Evolutionary conservation across 1,140 invertebrate genomes (phyloP).

Genomic region (Ectropis grisescens): DNA sequence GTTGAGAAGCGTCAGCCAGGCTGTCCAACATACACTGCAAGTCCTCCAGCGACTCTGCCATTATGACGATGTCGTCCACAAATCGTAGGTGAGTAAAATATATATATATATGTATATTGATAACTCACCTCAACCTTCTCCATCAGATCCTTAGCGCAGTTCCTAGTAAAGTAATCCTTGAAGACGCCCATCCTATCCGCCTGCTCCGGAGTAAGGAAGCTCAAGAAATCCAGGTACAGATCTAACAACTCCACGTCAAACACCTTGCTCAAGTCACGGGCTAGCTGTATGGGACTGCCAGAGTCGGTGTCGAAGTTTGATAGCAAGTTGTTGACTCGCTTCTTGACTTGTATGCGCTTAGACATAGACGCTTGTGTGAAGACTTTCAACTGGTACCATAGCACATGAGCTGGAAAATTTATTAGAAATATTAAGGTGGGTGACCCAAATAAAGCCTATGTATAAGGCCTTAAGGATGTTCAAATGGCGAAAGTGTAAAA

Average conservation of each 20-base stretch:
- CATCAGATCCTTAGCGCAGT: constrained; percentile 26
- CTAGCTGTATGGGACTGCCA: constrained; percentile 18
- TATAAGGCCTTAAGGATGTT: no score
- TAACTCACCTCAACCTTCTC: constrained; percentile 31
- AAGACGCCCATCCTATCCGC: constrained; percentile 32
- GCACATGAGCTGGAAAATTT: constrained; percentile 25
- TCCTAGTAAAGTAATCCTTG: constrained; percentile 33
- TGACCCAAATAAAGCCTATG: no score
- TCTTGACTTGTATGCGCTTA: constrained; percentile 16
- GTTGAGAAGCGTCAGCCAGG: no score
- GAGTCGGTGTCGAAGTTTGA: constrained; percentile 18
- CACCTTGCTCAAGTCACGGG: constrained; percentile 10
- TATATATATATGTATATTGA: no score
- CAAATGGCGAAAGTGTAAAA: no score
- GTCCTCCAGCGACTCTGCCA: not conserved
- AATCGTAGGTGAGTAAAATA: no score
- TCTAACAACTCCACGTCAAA: constrained; percentile 23
- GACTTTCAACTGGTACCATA: constrained; percentile 25
- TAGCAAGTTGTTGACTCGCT: constrained; percentile 11
- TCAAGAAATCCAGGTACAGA: constrained; percentile 37
- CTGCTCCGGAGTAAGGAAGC: constrained; percentile 41
- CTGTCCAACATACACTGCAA: no score
- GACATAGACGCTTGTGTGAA: constrained; percentile 8
- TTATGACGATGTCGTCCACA: no score
- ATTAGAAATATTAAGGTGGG: no score